Evolutionary conservation across 2,888 invertebrate genomes (phyloP).

Genomic region (Temnothorax rugatulus): DNA sequence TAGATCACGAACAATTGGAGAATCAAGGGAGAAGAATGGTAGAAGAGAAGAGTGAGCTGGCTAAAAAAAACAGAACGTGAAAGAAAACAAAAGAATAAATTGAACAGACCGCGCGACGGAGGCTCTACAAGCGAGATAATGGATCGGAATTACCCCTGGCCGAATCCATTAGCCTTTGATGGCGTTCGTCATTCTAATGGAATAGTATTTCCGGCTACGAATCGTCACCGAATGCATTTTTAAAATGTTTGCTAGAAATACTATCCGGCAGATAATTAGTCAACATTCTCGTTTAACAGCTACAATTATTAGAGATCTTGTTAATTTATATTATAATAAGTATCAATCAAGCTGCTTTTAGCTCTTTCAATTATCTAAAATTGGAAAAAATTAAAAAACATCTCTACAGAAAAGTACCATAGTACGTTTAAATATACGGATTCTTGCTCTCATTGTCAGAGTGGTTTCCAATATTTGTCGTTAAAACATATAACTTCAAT

Average conservation of each 20-base stretch:
- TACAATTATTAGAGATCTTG: not conserved
- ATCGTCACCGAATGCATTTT: slow-evolving; percentile 40
- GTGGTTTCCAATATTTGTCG: slow-evolving; percentile 25
- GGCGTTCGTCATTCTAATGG: slow-evolving; percentile 57
- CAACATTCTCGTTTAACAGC: slow-evolving; percentile 1
- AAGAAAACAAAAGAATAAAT: slow-evolving; percentile 51
- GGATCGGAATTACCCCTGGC: slow-evolving; percentile 63
- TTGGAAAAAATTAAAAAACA: not conserved
- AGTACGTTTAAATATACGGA: not conserved
- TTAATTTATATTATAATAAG: not conserved
- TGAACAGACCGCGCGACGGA: slow-evolving; percentile 37
- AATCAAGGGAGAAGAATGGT: slow-evolving; percentile 40
- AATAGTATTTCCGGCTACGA: slow-evolving; percentile 62
- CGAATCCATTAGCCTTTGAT: slow-evolving; percentile 69
- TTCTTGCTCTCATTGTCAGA: not conserved
- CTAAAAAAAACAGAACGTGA: slow-evolving; percentile 38
- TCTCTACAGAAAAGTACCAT: not conserved
- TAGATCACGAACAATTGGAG: slow-evolving; percentile 41
- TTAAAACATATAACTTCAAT: not conserved
- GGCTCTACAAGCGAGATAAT: slow-evolving; percentile 61
- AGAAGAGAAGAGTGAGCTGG: slow-evolving; percentile 30
- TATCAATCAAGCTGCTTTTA: not conserved
- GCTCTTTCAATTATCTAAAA: not conserved
- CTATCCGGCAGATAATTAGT: slow-evolving; percentile 19
- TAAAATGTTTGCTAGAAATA: slow-evolving; percentile 42